Base-by-base conservation (phyloP, 2,888 invertebrate genomes). In the Epicampocera succincta region DNA sequence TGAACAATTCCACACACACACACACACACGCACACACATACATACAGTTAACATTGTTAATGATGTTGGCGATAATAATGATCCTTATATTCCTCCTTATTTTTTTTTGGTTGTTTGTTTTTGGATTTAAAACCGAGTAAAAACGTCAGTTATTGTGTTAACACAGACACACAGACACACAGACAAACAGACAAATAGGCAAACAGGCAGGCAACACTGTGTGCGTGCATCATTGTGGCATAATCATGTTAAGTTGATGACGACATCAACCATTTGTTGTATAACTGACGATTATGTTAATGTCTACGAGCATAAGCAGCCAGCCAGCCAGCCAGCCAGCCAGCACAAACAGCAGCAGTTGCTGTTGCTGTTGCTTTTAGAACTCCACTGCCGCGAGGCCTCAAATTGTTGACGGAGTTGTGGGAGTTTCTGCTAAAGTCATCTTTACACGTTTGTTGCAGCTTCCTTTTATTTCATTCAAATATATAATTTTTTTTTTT, bases 161-260 rank as follows among this genome's bases (percentile, higher is more conserved):
- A 52, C 46, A 42, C 5, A 15, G n/a, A n/a, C 50, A 15, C 12
- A n/a, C 33, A 61, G 12, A 66, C 21, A 50, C 1, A 48, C 29
- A 15, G 8, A 15, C 8, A 2, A 52, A 25, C 52, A 54, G 25
- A 54, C 50, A 19, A 6, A 17, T 25, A 21, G 8, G 15, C 50
- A 61, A 29, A 50, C 50, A 19, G 3, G 17, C 63, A 33, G 4
- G 38, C 19, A 38, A 21, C n/a, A n/a, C 46, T 58, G 48, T 69
- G 25, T 25, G 5, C 25, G 5, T 63, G 65, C 17, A 46, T 65
- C 69, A 77, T 71, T 74, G 69, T 78, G 71, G 82, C 82, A 58
- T 66, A 73, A 58, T 71, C 58, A 75, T 80, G 71, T 75, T 52
- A 58, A 72, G 60, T 73, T 66, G 52, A 73, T 63, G 63, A 66